Evolutionary conservation across 2,113 vertebrate genomes (phyloP).

Genomic region (Odontophorus gujanensis): DNA sequence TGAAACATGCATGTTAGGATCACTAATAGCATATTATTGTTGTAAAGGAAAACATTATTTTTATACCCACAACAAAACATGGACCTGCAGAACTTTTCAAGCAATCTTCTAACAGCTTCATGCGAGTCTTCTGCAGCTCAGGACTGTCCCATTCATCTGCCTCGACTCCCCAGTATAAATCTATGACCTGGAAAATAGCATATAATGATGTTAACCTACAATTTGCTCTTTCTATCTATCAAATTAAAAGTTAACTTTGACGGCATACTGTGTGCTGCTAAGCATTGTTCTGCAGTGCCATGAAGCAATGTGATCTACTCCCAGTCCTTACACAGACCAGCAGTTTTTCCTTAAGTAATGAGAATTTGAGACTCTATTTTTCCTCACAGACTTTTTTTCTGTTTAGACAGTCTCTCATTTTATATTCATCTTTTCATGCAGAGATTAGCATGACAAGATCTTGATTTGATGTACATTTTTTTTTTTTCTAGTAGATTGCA

Average conservation of each 20-base stretch:
- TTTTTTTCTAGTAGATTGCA: slow-evolving; percentile 4
- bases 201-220: not conserved
- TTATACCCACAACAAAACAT: slow-evolving; percentile 98
- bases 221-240: not conserved
- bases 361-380: not conserved
- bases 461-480: slow-evolving; percentile 2
- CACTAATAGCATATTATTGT: not conserved
- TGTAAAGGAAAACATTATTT: slow-evolving; percentile 75
- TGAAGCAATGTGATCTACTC: not conserved
- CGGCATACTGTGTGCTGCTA: not conserved
- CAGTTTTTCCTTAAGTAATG: not conserved
- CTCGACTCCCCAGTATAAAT: slow-evolving; percentile 96
- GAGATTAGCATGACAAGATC: slow-evolving; percentile 13
- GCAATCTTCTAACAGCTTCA: slow-evolving; percentile 97
- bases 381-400: not conserved
- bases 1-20: not conserved
- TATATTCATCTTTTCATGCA: not conserved
- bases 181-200: slow-evolving; percentile 87
- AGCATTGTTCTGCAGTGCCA: not conserved
- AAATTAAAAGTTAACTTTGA: not conserved
- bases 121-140: slow-evolving; percentile 91
- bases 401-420: slow-evolving; percentile 1
- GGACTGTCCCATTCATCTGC: slow-evolving; percentile 95
- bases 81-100: slow-evolving; percentile 96
- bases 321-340: not conserved